Percentiles rank a stretch among this genome's conserved stretches.
Conservation (phyloP, 2,888 invertebrate genomes). For the Agrochola lota region DNA sequence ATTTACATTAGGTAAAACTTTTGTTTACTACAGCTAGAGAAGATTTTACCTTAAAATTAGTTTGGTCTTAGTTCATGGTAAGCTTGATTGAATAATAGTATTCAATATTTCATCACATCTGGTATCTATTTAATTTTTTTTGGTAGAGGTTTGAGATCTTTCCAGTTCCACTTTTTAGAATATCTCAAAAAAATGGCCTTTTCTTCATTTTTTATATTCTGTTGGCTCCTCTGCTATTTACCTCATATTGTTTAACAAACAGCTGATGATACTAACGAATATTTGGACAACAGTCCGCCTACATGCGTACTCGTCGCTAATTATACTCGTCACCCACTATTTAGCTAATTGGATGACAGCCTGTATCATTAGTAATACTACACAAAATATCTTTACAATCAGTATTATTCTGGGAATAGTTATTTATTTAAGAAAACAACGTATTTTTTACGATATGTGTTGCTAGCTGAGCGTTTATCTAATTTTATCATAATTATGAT, state of each 20-base stretch:
- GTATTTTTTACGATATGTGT: conserved; percentile 2
- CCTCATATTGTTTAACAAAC: conserved; percentile 55
- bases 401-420: conserved; percentile 40
- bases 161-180: not conserved
- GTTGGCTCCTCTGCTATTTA: conserved; percentile 43
- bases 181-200: not conserved
- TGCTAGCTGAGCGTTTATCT: not conserved
- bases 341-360: conserved; percentile 67
- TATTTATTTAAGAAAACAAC: conserved; percentile 14
- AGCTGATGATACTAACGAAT: conserved; percentile 42
- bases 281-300: conserved; percentile 56
- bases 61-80: not conserved
- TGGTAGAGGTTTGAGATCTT: not conserved
- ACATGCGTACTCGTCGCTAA: conserved; percentile 57
- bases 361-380: conserved; percentile 55
- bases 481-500: conserved; percentile 3
- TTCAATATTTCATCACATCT: not conserved
- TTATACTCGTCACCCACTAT: conserved; percentile 63
- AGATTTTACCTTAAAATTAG: not conserved
- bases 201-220: not conserved
- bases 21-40: not conserved
- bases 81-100: not conserved
- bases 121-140: not conserved
- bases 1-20: not conserved
- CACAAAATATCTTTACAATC: conserved; percentile 56